Conservation (phyloP, 2,797 vertebrate species). For the Chiroxiphia lanceolata region DNA sequence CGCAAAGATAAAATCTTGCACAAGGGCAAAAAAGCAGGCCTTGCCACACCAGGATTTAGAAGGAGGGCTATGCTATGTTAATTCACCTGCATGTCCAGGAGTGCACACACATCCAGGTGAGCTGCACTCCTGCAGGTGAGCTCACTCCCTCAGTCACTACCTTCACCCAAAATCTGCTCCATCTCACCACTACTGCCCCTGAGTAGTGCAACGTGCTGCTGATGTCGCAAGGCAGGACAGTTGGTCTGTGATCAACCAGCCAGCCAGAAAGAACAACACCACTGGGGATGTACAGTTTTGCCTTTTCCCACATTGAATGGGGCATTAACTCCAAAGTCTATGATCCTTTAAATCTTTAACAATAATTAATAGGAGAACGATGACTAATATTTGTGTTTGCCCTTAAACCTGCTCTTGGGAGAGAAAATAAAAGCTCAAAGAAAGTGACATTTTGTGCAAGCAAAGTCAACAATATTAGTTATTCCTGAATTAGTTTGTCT, state of each 20-base stretch:
- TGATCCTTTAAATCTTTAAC: constrained; percentile 82
- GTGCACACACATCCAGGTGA: rapidly evolving
- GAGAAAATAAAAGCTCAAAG: constrained; percentile 50
- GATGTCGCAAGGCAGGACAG: constrained; percentile 39
- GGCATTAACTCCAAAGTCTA: constrained; percentile 76
- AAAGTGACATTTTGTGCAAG: constrained; percentile 56
- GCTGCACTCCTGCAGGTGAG: rapidly evolving
- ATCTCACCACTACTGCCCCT: background rate
- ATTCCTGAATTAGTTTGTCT: constrained; percentile 59
- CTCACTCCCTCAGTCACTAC: background rate
- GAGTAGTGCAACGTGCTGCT: background rate
- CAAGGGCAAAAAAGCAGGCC: background rate
- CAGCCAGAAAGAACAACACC: constrained; percentile 75
- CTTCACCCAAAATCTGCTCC: background rate
- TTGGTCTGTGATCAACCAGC: constrained; percentile 49
- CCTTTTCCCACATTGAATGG: constrained; percentile 78
- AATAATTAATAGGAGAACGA: constrained; percentile 81
- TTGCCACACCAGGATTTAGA: background rate
- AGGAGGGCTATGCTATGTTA: background rate
- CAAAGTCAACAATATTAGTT: constrained; percentile 52
- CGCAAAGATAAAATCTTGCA: background rate
- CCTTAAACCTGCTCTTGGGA: constrained; percentile 31
- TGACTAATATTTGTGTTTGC: constrained; percentile 75
- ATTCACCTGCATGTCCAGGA: background rate
- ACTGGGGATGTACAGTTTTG: constrained; percentile 59